Conservation (phyloP, 1,140 invertebrate species). For the Drosophila ficusphila region DNA sequence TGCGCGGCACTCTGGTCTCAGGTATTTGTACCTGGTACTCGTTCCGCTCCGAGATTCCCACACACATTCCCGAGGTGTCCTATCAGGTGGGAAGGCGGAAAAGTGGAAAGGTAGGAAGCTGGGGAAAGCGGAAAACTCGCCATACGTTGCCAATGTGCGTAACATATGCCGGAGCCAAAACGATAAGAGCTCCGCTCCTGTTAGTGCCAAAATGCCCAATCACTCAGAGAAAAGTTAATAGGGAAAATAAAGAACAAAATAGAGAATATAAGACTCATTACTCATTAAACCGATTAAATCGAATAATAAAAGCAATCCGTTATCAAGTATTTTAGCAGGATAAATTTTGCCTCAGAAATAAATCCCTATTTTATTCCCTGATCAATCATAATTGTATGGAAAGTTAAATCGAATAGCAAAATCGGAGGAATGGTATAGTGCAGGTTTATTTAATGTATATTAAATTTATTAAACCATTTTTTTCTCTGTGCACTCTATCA, state of each 20-base stretch:
- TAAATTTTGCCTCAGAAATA: too few relatives aligned
- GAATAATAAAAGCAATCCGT: neutral
- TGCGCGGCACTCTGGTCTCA: constrained; percentile 43
- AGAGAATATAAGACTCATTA: too few relatives aligned
- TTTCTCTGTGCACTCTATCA: constrained; percentile 11
- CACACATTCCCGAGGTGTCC: constrained; percentile 9
- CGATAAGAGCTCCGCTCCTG: constrained; percentile 61
- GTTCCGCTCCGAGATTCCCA: constrained; percentile 43
- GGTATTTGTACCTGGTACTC: constrained; percentile 9
- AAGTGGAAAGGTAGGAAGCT: too few relatives aligned
- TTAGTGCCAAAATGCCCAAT: constrained; percentile 34
- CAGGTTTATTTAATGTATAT: too few relatives aligned
- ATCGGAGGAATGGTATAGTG: too few relatives aligned
- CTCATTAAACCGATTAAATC: too few relatives aligned
- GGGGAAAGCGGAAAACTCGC: constrained; percentile 62
- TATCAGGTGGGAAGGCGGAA: constrained; percentile 52
- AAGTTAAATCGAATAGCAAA: too few relatives aligned
- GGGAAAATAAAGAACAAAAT: too few relatives aligned
- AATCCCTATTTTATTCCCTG: too few relatives aligned
- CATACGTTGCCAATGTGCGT: constrained; percentile 81
- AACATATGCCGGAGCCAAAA: constrained; percentile 73
- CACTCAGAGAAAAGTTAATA: constrained; percentile 3
- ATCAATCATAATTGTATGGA: too few relatives aligned
- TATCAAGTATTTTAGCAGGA: too few relatives aligned
- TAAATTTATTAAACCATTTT: neutral